Percentiles rank a stretch among this genome's conserved stretches.
phyloP scores from a whole-genome alignment of 2,888 invertebrate genomes.

The Carabus problematicus region DNA sequence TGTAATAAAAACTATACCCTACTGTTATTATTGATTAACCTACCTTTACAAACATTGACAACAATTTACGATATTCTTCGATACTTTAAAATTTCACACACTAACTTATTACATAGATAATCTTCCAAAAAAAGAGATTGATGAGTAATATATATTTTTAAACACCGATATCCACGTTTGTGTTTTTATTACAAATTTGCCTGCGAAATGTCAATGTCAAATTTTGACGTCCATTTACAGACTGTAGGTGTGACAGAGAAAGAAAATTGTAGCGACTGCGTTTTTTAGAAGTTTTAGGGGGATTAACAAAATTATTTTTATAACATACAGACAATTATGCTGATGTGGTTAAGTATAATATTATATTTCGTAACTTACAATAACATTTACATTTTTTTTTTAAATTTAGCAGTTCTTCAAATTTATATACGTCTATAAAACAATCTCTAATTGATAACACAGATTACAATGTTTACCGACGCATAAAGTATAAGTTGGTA shows the following conservation, averaged over 20 bases:
- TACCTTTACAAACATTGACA: conserved; percentile 41
- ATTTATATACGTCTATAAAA: not conserved
- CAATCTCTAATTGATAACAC: conserved; percentile 21
- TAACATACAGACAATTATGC: not conserved
- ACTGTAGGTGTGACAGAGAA: conserved; percentile 34
- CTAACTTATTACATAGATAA: conserved; percentile 16
- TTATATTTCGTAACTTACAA: not conserved
- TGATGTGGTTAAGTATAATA: not conserved
- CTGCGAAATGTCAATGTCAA: conserved; percentile 41
- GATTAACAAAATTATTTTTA: not conserved
- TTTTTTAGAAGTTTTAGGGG: conserved; percentile 2
- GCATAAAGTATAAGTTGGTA: conserved; percentile 17
- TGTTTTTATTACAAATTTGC: conserved; percentile 31
- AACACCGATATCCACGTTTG: conserved; percentile 22
- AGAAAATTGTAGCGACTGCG: conserved; percentile 9
- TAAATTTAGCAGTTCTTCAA: not conserved
- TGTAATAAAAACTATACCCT: conserved; percentile 23
- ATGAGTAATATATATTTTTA: conserved; percentile 41
- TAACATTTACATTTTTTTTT: not conserved
- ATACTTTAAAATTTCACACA: conserved; percentile 27
- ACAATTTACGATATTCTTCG: conserved; percentile 21
- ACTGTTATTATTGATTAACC: conserved; percentile 40
- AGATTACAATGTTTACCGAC: conserved; percentile 29
- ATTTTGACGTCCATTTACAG: conserved; percentile 39
- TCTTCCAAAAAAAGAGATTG: conserved; percentile 16